Evolutionary conservation across 2,113 vertebrate genomes (phyloP), one percentile per base, ranked within the genome.

Genomic region (Xiphorhynchus elegans): DNA sequence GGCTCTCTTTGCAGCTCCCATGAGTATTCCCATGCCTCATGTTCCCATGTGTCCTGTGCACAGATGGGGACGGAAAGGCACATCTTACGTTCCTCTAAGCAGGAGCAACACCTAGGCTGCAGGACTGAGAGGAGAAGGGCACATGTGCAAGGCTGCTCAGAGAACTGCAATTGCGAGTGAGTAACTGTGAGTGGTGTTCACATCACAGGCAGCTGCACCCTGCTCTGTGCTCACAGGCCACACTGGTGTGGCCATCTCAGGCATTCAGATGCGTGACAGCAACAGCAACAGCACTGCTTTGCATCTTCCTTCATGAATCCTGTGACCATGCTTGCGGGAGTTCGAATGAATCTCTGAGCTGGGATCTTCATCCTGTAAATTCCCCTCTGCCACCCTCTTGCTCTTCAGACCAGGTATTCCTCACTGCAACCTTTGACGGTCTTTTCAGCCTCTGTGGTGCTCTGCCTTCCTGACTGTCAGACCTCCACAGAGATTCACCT

Each of bases 21-120:
- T 0, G 1, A 18, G 5, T 58, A 62, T 26, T 83, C 23, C 47
- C 0, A 0, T 75, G 74, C 33, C 39, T 29, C 2, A 0, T 47
- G n/a, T n/a, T 77, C 84, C 50, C 49, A 6, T 5, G 17, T 35
- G 62, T 33, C 20, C 33, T 25, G 14, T 1, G 3, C 42, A 17
- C 6, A 39, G 25, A 15, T 24, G 0, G 39, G 24, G 37, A 78
- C 23, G 14, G 66, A 80, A 64, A 44, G 37, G 20, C 35, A 35
- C 11, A 11, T 28, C 53, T 70, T 56, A 2, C 0, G 11, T 21
- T 59, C 56, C 29, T 64, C 42, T 63, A 3, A 35, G 62, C 47
- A 69, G 63, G 37, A 73, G 72, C 53, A 42, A 0, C 47, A 75
- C 39, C 3, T 2, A 42, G 84, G 26, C 33, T 59, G 56, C 39